A percentile compares a stretch with the other conserved stretches of the same genome.
phyloP scores from a whole-genome alignment of 2,797 vertebrate species.

The Dendrocincla tyrannina region DNA sequence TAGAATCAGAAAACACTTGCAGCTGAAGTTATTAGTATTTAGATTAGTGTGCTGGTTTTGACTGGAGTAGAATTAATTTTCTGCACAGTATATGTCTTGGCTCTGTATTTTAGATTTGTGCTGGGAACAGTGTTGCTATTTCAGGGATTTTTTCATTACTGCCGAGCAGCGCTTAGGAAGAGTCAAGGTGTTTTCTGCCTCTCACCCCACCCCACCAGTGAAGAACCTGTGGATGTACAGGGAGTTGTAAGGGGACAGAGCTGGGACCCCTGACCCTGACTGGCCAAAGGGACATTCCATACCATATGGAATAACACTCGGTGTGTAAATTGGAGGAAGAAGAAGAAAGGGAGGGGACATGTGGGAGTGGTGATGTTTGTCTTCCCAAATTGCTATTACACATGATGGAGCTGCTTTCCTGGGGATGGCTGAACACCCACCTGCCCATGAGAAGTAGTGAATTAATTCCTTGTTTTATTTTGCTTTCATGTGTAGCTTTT shows the following conservation, averaged over 20 bases:
- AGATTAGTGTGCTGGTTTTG: neutral
- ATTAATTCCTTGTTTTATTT: neutral
- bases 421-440: neutral
- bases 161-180: neutral
- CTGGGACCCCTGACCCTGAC: neutral
- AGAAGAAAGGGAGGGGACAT: fast-evolving
- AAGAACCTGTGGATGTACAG: neutral
- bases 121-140: neutral
- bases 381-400: neutral
- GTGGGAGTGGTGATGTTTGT: fast-evolving
- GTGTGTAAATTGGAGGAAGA: neutral
- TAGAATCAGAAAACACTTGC: slow-evolving; percentile 33
- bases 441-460: neutral
- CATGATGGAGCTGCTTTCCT: neutral
- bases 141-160: neutral
- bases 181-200: neutral
- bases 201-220: neutral
- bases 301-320: neutral
- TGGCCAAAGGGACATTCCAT: too few species aligned
- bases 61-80: neutral
- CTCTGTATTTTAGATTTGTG: neutral
- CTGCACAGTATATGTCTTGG: neutral
- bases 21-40: slow-evolving; percentile 21
- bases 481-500: fast-evolving
- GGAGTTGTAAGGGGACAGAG: neutral